Percentiles rank a stretch among this genome's conserved stretches.
Conservation (phyloP, 2,888 invertebrate species). For the Dusona sp. region DNA sequence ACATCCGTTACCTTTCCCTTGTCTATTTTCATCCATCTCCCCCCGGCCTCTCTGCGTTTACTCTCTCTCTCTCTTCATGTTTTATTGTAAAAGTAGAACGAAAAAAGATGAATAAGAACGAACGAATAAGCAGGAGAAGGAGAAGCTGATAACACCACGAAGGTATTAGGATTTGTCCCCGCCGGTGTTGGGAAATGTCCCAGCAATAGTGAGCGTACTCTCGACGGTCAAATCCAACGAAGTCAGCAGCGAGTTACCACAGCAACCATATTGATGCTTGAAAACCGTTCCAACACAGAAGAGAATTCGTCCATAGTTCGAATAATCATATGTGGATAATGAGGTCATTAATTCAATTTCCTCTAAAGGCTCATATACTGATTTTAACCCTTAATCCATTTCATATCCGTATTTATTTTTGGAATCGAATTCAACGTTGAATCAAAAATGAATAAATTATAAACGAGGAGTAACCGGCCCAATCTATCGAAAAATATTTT, state of each 20-base stretch:
- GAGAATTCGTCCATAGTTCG: not conserved
- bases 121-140: not conserved
- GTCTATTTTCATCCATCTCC: conserved; percentile 26
- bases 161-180: conserved; percentile 23
- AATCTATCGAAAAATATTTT: not conserved
- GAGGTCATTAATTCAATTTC: not conserved
- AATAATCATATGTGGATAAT: not conserved
- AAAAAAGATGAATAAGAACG: not conserved
- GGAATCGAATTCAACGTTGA: not conserved
- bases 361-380: not conserved
- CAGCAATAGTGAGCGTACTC: conserved; percentile 36
- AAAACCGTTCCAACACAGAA: conserved; percentile 45
- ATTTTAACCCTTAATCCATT: not conserved
- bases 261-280: conserved; percentile 52
- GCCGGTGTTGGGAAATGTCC: conserved; percentile 26
- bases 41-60: too few species aligned
- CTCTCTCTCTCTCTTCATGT: conserved; percentile 13
- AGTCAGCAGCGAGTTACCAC: conserved; percentile 26
- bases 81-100: not conserved
- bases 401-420: not conserved
- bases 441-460: not conserved
- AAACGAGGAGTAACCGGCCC: too few species aligned
- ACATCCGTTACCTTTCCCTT: not conserved
- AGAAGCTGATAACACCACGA: not conserved
- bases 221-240: conserved; percentile 25